Evolutionary conservation across 2,113 vertebrate genomes (phyloP).

Genomic region (Grammomys surdaster): DNA sequence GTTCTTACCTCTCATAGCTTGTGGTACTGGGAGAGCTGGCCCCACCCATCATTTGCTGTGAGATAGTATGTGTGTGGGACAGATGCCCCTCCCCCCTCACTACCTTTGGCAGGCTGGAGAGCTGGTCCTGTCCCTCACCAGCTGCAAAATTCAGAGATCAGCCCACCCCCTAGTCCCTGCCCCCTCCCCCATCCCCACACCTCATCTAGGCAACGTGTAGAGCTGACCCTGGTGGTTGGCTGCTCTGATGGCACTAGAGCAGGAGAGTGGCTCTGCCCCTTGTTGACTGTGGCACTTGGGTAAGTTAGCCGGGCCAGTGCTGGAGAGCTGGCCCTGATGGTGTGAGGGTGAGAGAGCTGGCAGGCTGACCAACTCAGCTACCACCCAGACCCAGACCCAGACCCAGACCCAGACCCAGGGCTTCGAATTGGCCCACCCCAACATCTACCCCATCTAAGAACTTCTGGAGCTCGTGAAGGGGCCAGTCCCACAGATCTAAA

Average conservation of each 20-base stretch:
- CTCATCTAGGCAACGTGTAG: background rate
- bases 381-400: background rate
- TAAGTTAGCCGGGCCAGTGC: background rate
- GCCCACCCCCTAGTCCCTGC: background rate
- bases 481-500: background rate
- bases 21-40: background rate
- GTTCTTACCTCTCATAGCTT: background rate
- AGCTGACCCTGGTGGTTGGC: background rate
- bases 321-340: background rate
- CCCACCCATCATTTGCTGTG: background rate
- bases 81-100: background rate
- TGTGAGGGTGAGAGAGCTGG: background rate
- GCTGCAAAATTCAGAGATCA: background rate
- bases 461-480: background rate
- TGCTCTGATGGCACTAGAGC: background rate
- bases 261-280: background rate
- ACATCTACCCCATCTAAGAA: background rate
- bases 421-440: background rate
- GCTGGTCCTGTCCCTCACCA: background rate
- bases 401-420: too few relatives aligned
- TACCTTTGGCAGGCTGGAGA: background rate
- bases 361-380: background rate
- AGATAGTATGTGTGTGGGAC: background rate
- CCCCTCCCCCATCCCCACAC: background rate
- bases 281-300: background rate